These are phyloP conservation scores for Parapristionchus giblindavisi DNA, from an alignment of 2,888 invertebrate species.

Conservation along the genomic window DNA sequence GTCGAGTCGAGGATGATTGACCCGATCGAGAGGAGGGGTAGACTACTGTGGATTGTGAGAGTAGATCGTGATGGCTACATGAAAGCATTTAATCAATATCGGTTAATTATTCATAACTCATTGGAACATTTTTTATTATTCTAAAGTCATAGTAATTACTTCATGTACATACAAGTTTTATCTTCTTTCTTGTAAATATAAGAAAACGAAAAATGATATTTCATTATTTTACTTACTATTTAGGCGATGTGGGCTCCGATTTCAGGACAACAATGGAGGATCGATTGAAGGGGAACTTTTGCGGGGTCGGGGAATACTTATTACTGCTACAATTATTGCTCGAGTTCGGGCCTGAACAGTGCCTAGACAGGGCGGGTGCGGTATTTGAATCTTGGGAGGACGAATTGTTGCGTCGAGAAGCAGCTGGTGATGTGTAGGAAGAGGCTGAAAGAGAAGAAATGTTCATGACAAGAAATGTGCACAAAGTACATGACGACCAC, in stretches of 20 bases:
- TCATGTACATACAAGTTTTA: neutral
- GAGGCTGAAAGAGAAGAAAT: constrained; percentile 3
- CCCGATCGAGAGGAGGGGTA: constrained; percentile 12
- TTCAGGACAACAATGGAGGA: constrained; percentile 37
- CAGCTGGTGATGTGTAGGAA: constrained; percentile 28
- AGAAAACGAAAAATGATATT: neutral
- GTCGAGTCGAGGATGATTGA: constrained; percentile 8
- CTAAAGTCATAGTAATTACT: neutral
- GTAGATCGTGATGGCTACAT: constrained; percentile 3
- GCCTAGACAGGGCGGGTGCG: neutral
- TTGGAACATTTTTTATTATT: neutral
- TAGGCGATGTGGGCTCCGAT: constrained; percentile 36
- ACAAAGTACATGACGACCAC: too few relatives aligned
- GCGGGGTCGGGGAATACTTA: constrained; percentile 7
- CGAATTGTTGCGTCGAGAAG: constrained; percentile 11
- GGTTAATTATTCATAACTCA: neutral
- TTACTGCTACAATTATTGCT: neutral
- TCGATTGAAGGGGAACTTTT: constrained; percentile 33
- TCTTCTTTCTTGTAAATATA: neutral
- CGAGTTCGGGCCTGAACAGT: neutral
- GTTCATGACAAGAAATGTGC: too few relatives aligned
- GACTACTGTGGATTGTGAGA: constrained; percentile 25
- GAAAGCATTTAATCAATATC: neutral
- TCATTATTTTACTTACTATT: constrained; percentile 38
- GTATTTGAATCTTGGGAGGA: neutral